Conservation (phyloP, 2,888 invertebrate species). For the Xanthia icteritia region DNA sequence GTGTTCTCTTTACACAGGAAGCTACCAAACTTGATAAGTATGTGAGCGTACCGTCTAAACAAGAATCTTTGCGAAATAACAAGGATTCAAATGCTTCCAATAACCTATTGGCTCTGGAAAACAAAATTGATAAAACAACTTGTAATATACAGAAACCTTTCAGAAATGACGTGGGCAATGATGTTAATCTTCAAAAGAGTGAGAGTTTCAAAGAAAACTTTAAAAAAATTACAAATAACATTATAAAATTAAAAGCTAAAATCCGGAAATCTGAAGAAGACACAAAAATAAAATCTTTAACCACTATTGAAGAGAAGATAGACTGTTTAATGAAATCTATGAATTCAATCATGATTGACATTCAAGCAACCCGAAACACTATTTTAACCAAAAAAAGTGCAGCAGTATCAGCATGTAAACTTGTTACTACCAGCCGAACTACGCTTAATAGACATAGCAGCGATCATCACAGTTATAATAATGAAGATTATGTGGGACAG, state of each 20-base stretch:
- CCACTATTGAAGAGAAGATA: slow-evolving; percentile 78
- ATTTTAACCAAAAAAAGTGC: slow-evolving; percentile 44
- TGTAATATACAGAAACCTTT: slow-evolving; percentile 30
- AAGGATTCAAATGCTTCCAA: neutral
- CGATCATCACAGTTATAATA: slow-evolving; percentile 55
- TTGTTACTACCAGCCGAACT: slow-evolving; percentile 35
- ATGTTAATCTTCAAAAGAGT: slow-evolving; percentile 19
- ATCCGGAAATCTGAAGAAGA: slow-evolving; percentile 55
- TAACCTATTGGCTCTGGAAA: neutral
- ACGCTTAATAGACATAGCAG: slow-evolving; percentile 60
- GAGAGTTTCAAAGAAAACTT: slow-evolving; percentile 63
- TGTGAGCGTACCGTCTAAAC: slow-evolving; percentile 9
- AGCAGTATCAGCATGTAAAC: slow-evolving; percentile 56
- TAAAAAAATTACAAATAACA: slow-evolving; percentile 61
- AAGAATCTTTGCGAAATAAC: neutral
- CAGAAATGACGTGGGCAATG: neutral
- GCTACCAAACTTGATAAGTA: slow-evolving; percentile 17
- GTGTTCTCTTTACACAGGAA: neutral
- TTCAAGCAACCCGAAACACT: slow-evolving; percentile 66
- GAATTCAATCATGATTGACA: slow-evolving; percentile 75
- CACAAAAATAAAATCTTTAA: slow-evolving; percentile 65
- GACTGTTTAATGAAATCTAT: slow-evolving; percentile 77
- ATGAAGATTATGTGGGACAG: slow-evolving; percentile 60
- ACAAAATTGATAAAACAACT: neutral
- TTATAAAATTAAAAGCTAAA: slow-evolving; percentile 65